Evolutionary conservation across 2,888 invertebrate genomes (phyloP).

Genomic region (Nephrotoma appendiculata): DNA sequence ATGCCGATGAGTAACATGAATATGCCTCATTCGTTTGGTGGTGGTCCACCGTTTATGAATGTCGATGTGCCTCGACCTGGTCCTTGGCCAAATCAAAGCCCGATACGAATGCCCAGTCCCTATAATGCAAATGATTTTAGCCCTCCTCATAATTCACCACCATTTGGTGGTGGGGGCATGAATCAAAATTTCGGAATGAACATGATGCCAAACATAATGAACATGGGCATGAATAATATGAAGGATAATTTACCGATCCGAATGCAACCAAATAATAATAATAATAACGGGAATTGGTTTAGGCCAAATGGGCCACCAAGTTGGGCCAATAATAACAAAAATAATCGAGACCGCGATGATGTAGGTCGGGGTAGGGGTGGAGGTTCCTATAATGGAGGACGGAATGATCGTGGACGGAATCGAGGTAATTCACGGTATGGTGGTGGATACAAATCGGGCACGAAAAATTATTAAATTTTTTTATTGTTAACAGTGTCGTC

Average conservation of each 20-base stretch:
- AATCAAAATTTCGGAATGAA: background rate
- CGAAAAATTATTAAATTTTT: background rate
- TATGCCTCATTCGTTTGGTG: background rate
- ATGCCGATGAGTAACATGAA: background rate
- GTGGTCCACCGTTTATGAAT: background rate
- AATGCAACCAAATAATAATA: background rate
- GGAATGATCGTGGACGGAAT: background rate
- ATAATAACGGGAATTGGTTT: constrained; percentile 1
- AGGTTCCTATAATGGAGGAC: background rate
- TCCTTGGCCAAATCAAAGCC: background rate
- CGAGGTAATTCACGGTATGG: background rate
- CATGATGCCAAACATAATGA: background rate
- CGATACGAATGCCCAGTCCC: background rate
- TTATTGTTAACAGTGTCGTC: background rate
- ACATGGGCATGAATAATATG: background rate
- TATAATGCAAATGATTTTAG: background rate
- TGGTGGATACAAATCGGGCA: background rate
- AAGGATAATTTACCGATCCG: background rate
- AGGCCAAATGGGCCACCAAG: background rate
- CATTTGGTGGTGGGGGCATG: background rate
- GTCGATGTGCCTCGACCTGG: background rate
- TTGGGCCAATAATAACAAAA: background rate
- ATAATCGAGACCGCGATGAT: background rate
- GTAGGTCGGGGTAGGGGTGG: background rate
- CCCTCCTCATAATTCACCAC: background rate